Conservation (phyloP, 92 coral and sea anemone genomes). For the Parazoanthus swiftii region DNA sequence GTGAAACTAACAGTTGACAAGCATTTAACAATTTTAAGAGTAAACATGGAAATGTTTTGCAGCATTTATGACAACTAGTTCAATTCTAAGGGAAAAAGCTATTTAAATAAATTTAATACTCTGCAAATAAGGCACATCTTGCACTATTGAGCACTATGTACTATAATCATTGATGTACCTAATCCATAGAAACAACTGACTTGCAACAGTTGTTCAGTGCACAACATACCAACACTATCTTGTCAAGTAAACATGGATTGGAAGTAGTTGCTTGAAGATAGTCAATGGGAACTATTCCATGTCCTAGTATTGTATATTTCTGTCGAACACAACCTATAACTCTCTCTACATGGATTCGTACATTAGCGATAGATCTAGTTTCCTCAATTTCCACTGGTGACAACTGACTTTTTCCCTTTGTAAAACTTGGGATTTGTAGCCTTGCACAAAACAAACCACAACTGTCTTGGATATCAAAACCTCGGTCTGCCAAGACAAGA, state of each 20-base stretch:
- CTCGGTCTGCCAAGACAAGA: slow-evolving; percentile 51
- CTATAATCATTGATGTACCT: not conserved
- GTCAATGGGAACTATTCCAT: slow-evolving; percentile 52
- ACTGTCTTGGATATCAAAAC: slow-evolving; percentile 59
- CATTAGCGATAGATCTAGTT: slow-evolving; percentile 66
- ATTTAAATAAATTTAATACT: no score
- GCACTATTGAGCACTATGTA: no score
- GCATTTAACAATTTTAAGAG: no score
- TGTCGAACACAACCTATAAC: slow-evolving; percentile 66
- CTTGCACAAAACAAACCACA: slow-evolving; percentile 54
- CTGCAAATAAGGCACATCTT: no score
- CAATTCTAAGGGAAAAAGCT: no score
- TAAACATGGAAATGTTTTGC: no score
- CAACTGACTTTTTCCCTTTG: slow-evolving; percentile 60
- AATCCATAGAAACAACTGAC: slow-evolving; percentile 59
- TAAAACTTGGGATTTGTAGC: slow-evolving; percentile 57
- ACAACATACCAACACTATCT: slow-evolving; percentile 70
- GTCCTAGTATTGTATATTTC: slow-evolving; percentile 67
- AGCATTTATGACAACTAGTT: no score
- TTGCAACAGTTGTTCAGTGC: slow-evolving; percentile 72
- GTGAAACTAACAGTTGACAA: no score
- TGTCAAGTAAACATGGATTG: slow-evolving; percentile 54
- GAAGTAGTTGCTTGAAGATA: slow-evolving; percentile 51
- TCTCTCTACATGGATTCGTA: slow-evolving; percentile 65
- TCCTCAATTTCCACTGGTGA: slow-evolving; percentile 49